Evolutionary conservation across 2,113 vertebrate genomes (phyloP), one percentile per base, ranked within the genome.

Genomic region (Tautogolabrus adspersus): DNA sequence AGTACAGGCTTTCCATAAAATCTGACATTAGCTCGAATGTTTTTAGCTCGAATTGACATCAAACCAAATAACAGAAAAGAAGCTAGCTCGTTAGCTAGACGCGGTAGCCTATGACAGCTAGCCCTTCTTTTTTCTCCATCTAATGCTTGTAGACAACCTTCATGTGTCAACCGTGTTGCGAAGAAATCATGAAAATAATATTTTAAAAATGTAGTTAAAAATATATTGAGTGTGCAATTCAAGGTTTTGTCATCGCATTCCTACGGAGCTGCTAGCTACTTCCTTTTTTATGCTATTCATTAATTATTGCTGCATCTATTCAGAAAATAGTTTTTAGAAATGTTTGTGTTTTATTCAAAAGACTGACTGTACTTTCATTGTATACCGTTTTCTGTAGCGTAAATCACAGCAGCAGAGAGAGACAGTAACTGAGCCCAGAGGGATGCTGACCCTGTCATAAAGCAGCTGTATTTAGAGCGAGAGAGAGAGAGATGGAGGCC

Each of bases 371-470:
- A 71, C 74, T 81, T 88, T 79, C 8, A 71, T 15, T 47, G 58
- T 44, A 59, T 8, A 19, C 38, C 5, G 10, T 76, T 77, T 82
- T 66, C 61, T 65, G 18, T 75, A 49, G 64, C 13, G n/a, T 54
- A 73, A 75, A 75, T 84, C 82, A 65, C 54, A 60, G 64, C 67
- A 23, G 72, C 58, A 46, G 66, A 58, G 34, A 40, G 54, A 61
- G 60, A 65, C 38, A 42, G 72, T 46, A 5, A 9, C 46, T 63
- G 13, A 64, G 58, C 77, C 77, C 9, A 2, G 16, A 75, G 86
- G 64, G 62, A 71, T 34, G 47, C 51, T 83, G 80, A 88, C 84
- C 79, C 37, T 59, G 80, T 79, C 85, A 72, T 62, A 59, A 68
- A 61, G 55, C 71, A 61, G 77, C 47, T 47, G 40, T 57, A 51